Evolutionary conservation across 2,888 invertebrate species (phyloP).

Genomic region (Caenorhabditis zanzibari): DNA sequence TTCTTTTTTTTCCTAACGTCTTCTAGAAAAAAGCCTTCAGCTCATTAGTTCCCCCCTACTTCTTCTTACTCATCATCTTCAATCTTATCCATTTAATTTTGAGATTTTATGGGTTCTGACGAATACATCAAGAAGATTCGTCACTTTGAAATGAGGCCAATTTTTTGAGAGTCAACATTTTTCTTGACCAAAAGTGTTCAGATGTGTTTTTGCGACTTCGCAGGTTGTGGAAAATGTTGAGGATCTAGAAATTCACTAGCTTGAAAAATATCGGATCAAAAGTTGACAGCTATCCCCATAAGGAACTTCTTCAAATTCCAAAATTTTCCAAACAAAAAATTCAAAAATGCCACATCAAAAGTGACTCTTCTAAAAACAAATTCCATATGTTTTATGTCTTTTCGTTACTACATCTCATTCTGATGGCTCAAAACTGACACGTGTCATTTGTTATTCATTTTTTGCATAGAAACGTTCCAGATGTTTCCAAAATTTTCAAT

Average conservation of each 20-base stretch:
- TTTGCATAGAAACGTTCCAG: background rate
- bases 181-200: too few relatives aligned
- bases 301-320: background rate
- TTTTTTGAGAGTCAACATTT: background rate
- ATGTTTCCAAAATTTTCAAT: background rate
- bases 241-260: background rate
- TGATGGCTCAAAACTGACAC: slow-evolving; percentile 13
- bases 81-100: slow-evolving; percentile 11
- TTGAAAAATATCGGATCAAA: too few relatives aligned
- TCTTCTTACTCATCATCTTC: slow-evolving; percentile 22
- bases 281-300: background rate
- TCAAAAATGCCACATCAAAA: slow-evolving; percentile 9
- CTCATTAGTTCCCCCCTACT: slow-evolving; percentile 45
- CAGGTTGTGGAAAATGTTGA: too few relatives aligned
- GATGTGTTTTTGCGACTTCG: too few relatives aligned
- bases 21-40: slow-evolving; percentile 34
- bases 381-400: slow-evolving; percentile 21
- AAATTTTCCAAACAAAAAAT: background rate
- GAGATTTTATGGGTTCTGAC: background rate
- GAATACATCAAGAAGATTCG: background rate
- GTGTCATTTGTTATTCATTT: background rate
- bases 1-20: slow-evolving; percentile 23
- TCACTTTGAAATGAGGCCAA: slow-evolving; percentile 11
- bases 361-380: slow-evolving; percentile 6
- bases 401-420: slow-evolving; percentile 8